Evolutionary conservation across 2,888 invertebrate genomes (phyloP).

Genomic region (Eristalis pertinax): DNA sequence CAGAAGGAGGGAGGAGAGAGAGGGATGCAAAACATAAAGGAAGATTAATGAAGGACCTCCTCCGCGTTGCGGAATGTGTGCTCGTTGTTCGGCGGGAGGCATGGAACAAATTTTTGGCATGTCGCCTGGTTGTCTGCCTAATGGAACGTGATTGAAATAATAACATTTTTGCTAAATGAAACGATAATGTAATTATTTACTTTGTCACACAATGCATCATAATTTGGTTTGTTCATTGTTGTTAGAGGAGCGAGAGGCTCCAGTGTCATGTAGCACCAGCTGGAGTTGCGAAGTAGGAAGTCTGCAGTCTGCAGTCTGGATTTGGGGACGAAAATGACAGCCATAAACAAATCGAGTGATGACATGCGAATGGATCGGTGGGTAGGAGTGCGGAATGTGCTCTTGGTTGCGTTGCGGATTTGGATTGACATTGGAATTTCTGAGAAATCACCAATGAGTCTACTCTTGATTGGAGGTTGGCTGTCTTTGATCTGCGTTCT

Average conservation of each 20-base stretch:
- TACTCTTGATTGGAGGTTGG: not conserved
- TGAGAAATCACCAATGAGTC: not conserved
- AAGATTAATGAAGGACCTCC: constrained; percentile 48
- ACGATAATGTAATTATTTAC: constrained; percentile 42
- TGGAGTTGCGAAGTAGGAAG: not conserved
- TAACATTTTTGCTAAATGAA: constrained; percentile 34
- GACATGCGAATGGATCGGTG: constrained; percentile 1
- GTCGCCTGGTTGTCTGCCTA: constrained; percentile 49
- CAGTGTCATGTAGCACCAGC: no score
- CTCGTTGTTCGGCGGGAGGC: no score
- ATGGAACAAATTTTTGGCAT: constrained; percentile 13
- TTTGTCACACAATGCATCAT: constrained; percentile 30
- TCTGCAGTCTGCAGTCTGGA: not conserved
- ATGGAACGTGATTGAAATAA: constrained; percentile 57
- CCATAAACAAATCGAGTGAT: not conserved
- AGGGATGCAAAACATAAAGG: not conserved
- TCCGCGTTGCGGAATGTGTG: not conserved
- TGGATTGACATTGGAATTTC: not conserved
- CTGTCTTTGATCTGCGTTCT: not conserved
- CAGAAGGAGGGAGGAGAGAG: no score
- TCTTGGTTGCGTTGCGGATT: not conserved
- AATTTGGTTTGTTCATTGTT: not conserved
- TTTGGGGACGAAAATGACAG: not conserved
- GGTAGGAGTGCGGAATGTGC: not conserved
- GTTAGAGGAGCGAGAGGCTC: not conserved